These are phyloP conservation scores for Parapristionchus giblindavisi DNA, from an alignment of 2,888 invertebrate species.

Conservation along the genomic window DNA sequence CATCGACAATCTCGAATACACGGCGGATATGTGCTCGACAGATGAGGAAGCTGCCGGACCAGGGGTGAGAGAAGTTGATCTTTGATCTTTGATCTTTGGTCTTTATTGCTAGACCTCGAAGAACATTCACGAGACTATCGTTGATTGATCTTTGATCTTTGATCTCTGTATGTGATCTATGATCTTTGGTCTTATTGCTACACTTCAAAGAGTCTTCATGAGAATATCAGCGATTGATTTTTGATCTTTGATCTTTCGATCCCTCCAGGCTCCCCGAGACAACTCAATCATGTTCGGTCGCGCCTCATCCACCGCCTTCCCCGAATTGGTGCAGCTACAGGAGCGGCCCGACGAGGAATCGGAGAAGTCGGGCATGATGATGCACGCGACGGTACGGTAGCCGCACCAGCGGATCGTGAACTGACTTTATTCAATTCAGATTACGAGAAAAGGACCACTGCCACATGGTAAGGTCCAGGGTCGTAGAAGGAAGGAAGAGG, in stretches of 20 bases:
- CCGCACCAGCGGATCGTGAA: not conserved
- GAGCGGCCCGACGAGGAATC: constrained; percentile 13
- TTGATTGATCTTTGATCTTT: no score
- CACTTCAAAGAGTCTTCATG: not conserved
- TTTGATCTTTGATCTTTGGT: not conserved
- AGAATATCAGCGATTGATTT: not conserved
- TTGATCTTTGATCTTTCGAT: not conserved
- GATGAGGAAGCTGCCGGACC: constrained; percentile 1
- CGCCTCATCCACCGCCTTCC: constrained; percentile 5
- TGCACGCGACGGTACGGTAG: constrained; percentile 1
- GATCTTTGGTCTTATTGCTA: not conserved
- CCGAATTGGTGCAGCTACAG: constrained; percentile 2
- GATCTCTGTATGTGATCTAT: not conserved
- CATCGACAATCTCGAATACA: constrained; percentile 67
- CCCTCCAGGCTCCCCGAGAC: no score
- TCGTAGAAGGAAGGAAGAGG: constrained; percentile 7
- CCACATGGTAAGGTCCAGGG: constrained; percentile 2
- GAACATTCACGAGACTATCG: not conserved
- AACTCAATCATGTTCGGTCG: no score
- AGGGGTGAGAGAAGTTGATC: not conserved
- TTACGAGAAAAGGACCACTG: constrained; percentile 28
- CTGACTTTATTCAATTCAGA: not conserved
- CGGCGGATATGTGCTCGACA: constrained; percentile 58
- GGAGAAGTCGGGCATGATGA: constrained; percentile 4
- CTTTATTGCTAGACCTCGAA: not conserved